phyloP scores from a whole-genome alignment of 2,888 invertebrate genomes.

The Drosophila paranaensis region DNA sequence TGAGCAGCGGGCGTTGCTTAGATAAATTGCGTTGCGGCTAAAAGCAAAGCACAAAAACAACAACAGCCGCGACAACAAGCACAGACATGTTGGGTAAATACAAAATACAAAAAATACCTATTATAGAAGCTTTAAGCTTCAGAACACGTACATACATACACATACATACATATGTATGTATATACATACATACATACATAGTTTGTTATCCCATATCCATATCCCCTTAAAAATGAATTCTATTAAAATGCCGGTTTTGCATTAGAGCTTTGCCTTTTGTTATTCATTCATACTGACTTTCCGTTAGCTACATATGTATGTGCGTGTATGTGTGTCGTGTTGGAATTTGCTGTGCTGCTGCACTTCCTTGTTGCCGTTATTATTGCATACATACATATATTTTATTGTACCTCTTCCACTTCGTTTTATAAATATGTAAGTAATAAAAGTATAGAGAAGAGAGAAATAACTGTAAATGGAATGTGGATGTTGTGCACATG shows the following conservation, averaged over 20 bases:
- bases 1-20: constrained; percentile 61
- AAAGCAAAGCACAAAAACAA: constrained; percentile 56
- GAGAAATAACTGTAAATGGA: constrained; percentile 16
- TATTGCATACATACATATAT: constrained; percentile 7
- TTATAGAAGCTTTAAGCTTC: constrained; percentile 45
- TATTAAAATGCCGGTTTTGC: constrained; percentile 71
- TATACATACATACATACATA: not conserved
- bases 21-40: constrained; percentile 77
- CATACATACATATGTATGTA: not conserved
- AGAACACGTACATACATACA: constrained; percentile 3
- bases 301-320: constrained; percentile 42
- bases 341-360: constrained; percentile 36
- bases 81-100: constrained; percentile 80
- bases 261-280: constrained; percentile 37
- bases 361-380: constrained; percentile 52
- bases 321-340: constrained; percentile 8
- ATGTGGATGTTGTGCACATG: constrained; percentile 35
- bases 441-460: constrained; percentile 2
- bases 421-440: not conserved
- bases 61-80: constrained; percentile 27
- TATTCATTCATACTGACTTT: constrained; percentile 35
- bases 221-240: constrained; percentile 30
- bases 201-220: constrained; percentile 21
- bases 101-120: constrained; percentile 43
- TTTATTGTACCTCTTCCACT: constrained; percentile 25